These are phyloP conservation scores for Apostichopus californicus DNA, from an alignment of 35 echinoderm and acorn worm genomes.

Conservation along the genomic window DNA sequence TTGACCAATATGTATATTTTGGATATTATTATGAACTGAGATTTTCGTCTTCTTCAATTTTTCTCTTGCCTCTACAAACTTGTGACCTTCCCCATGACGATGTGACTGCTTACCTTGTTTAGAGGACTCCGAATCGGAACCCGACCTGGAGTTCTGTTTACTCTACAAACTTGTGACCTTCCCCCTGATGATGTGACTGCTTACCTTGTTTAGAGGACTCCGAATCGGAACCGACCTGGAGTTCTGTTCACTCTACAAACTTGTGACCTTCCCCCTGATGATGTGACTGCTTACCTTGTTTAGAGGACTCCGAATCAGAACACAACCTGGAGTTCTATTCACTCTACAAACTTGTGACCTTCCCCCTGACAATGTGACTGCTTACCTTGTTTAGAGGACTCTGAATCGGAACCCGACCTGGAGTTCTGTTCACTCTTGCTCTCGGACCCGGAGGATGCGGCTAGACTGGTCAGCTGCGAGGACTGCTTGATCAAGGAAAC, in stretches of 20 bases:
- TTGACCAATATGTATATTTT: too few relatives aligned
- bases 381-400: conserved; percentile 42
- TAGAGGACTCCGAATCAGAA: conserved; percentile 13
- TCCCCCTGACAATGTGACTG: too few relatives aligned
- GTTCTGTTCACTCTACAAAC: conserved; percentile 4
- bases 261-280: too few relatives aligned
- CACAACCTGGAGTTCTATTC: conserved; percentile 3
- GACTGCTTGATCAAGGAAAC: conserved; percentile 98
- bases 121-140: conserved; percentile 17
- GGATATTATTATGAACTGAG: too few relatives aligned
- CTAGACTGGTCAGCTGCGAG: conserved; percentile 95
- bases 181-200: not conserved
- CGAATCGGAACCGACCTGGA: conserved; percentile 41
- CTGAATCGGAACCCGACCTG: conserved; percentile 44
- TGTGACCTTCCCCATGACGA: too few relatives aligned
- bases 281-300: conserved; percentile 16
- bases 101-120: conserved; percentile 19
- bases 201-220: conserved; percentile 47
- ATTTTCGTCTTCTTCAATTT: too few relatives aligned
- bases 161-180: not conserved
- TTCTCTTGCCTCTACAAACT: too few relatives aligned
- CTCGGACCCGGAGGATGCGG: conserved; percentile 71
- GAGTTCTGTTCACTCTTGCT: conserved; percentile 34
- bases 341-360: not conserved
- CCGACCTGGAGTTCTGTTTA: conserved; percentile 17